A percentile compares a stretch with the other conserved stretches of the same genome.
phyloP scores from a whole-genome alignment of 2,797 vertebrate species.

The Petrocephalus schoutedeni region DNA sequence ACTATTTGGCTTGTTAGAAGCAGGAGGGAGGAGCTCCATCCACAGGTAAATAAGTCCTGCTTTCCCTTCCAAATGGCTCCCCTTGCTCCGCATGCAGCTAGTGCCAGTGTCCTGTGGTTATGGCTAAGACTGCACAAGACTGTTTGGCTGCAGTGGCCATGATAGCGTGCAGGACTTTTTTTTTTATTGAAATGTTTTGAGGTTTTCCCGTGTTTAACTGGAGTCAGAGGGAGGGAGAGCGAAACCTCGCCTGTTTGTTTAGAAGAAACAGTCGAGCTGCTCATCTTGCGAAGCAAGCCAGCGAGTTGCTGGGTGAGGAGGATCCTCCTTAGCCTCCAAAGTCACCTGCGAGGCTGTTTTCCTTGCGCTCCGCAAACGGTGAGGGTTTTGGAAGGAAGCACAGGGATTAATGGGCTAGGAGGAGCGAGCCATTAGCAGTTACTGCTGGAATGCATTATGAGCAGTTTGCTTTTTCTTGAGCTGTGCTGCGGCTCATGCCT shows the following conservation, averaged over 20 bases:
- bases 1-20: background rate
- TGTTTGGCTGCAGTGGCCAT: conserved; percentile 4
- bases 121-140: background rate
- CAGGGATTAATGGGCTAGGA: background rate
- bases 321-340: background rate
- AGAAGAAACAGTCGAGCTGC: background rate
- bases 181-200: background rate
- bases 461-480: background rate
- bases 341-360: background rate
- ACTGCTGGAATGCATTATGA: background rate
- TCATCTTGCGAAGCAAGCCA: background rate
- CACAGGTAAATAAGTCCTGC: conserved; percentile 9
- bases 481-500: background rate
- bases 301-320: background rate
- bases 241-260: background rate
- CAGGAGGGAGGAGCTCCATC: background rate
- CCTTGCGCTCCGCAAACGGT: background rate
- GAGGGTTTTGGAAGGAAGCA: background rate
- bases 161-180: background rate
- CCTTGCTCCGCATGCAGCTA: background rate
- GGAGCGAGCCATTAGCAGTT: background rate
- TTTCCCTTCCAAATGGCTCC: background rate
- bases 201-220: background rate
- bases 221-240: background rate
- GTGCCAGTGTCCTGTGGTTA: background rate